Evolutionary conservation across 1,140 invertebrate genomes (phyloP).

Genomic region (Brachionus rotundiformis): DNA sequence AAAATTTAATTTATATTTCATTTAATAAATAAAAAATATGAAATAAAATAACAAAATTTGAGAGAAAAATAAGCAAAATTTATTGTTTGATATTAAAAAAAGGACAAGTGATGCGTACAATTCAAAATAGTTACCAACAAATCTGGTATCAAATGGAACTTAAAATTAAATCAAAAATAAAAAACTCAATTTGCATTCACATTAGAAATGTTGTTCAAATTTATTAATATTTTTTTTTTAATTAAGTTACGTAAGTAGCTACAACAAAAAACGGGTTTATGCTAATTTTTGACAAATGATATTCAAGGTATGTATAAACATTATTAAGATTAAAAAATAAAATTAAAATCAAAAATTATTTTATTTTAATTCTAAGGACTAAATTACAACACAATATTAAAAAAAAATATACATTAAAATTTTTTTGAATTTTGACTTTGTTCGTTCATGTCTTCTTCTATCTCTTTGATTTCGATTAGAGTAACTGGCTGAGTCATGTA

Average conservation of each 20-base stretch:
- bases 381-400: not conserved
- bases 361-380: not conserved
- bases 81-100: not conserved
- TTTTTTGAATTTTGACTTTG: constrained; percentile 20
- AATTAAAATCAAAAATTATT: not conserved
- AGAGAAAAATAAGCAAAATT: not conserved
- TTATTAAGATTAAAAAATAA: not conserved
- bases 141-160: not conserved
- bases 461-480: constrained; percentile 31
- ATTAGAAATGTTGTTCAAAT: too few species aligned
- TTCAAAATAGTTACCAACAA: not conserved
- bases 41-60: not conserved
- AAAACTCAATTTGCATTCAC: not conserved
- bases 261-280: not conserved
- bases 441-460: constrained; percentile 25
- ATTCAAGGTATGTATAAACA: not conserved
- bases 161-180: too few species aligned
- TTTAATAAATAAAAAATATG: too few species aligned
- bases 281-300: not conserved
- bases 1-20: constrained; percentile 28
- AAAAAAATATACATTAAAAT: not conserved
- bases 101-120: not conserved
- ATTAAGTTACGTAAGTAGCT: not conserved
- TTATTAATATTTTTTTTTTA: too few species aligned
- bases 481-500: constrained; percentile 44